phyloP scores from a whole-genome alignment of 2,797 vertebrate genomes.

The Siniperca undulata region DNA sequence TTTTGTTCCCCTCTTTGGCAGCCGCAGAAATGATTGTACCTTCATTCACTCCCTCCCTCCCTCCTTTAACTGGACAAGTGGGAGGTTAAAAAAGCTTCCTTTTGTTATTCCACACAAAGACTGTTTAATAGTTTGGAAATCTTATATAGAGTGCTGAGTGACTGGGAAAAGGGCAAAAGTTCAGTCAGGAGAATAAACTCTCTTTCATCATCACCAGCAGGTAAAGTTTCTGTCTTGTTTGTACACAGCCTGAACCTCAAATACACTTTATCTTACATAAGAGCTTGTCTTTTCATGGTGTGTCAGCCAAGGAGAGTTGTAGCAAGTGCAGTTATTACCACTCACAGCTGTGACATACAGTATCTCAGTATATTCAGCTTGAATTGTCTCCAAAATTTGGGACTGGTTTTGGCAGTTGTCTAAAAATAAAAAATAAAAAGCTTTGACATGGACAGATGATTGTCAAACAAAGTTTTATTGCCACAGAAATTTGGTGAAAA shows the following conservation, averaged over 20 bases:
- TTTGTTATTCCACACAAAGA: slow-evolving; percentile 90
- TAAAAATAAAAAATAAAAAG: not conserved
- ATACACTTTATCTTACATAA: not conserved
- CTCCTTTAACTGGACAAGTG: slow-evolving; percentile 78
- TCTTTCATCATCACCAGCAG: slow-evolving; percentile 50
- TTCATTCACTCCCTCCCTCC: slow-evolving; percentile 80
- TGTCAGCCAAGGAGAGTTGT: not conserved
- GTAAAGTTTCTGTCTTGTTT: slow-evolving; percentile 65
- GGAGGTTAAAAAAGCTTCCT: slow-evolving; percentile 85
- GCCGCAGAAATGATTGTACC: slow-evolving; percentile 89
- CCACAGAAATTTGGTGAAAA: not conserved
- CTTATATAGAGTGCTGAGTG: slow-evolving; percentile 88
- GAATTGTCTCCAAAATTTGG: not conserved
- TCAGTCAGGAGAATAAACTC: slow-evolving; percentile 73
- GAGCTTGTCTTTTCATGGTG: not conserved
- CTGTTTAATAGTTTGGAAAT: slow-evolving; percentile 88
- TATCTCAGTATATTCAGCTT: not conserved
- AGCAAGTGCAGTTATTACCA: not conserved
- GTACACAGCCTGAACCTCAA: not conserved
- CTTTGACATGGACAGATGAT: not conserved
- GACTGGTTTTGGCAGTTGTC: too few species aligned
- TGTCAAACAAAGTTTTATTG: not conserved
- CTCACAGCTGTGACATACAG: not conserved
- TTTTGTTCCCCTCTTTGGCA: slow-evolving; percentile 88
- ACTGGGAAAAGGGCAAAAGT: slow-evolving; percentile 86